phyloP scores from a whole-genome alignment of 2,113 vertebrate genomes.

The Chelonoidis abingdonii region DNA sequence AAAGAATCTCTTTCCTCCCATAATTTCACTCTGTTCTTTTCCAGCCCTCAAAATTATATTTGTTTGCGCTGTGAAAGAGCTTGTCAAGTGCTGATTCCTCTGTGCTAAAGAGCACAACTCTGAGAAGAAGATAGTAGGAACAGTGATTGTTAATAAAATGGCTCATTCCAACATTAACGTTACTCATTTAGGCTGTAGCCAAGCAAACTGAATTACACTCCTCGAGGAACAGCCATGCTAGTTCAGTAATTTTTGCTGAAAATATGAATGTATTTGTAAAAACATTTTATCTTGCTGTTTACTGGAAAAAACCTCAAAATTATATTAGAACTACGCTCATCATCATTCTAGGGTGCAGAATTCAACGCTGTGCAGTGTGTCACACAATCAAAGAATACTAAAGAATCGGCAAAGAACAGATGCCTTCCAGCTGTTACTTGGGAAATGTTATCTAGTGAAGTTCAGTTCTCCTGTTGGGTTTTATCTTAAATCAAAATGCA shows the following conservation, averaged over 20 bases:
- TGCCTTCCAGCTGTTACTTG: conserved; percentile 58
- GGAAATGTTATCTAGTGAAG: conserved; percentile 7
- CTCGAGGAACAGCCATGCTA: not conserved
- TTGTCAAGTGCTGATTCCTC: accelerated
- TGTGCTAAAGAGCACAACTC: not conserved
- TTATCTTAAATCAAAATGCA: not conserved
- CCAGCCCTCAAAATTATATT: not conserved
- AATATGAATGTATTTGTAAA: not conserved
- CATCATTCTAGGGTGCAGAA: not conserved
- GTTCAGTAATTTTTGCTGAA: not conserved
- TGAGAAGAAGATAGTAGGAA: not conserved
- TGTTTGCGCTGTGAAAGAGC: not conserved
- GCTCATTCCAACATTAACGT: not conserved
- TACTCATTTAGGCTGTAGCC: not conserved
- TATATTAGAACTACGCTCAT: not conserved
- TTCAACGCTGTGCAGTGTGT: not conserved
- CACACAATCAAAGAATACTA: not conserved
- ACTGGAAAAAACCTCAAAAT: not conserved
- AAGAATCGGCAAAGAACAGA: not conserved
- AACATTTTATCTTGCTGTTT: not conserved
- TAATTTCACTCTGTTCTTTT: not conserved
- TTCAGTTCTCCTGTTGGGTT: not conserved
- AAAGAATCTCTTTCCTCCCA: accelerated
- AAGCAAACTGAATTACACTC: not conserved
- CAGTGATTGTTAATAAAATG: not conserved